Evolutionary conservation across 1,140 invertebrate genomes (phyloP), one percentile per base, ranked within the genome.

Genomic region (Drosophila nebulosa): DNA sequence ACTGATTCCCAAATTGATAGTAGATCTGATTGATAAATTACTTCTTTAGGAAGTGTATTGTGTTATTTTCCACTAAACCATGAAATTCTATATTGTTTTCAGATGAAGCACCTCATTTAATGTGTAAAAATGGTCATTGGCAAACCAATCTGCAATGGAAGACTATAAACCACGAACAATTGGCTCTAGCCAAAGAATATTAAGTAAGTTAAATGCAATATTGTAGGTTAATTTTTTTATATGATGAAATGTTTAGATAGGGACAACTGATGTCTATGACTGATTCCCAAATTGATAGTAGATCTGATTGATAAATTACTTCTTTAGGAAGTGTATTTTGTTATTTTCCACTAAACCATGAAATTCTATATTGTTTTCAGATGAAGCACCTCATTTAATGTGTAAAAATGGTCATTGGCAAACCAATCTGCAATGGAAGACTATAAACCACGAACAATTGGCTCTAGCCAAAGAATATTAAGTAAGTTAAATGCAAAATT

Each of bases 191-290:
- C n/a, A n/a, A n/a, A n/a, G n/a, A n/a, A n/a, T n/a, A n/a, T n/a
- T n/a, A n/a, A n/a, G n/a, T n/a, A n/a, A n/a, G n/a, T n/a, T n/a
- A n/a, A n/a, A n/a, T n/a, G n/a, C n/a, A n/a, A n/a, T n/a, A n/a
- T n/a, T n/a, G n/a, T n/a, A n/a, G n/a, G n/a, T n/a, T n/a, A n/a
- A n/a, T n/a, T n/a, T n/a, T 27, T 27, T 27, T 7, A 27, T 27
- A 21, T 80, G 78, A 81, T 81, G 78, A 83, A 0, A 51, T 35
- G 0, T 5, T 27, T 12, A 3, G 72, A 74, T 74, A 74, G 72
- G 72, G 72, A 74, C 72, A 58, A 27, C 70, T 74, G 72, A 74
- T 68, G 42, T 58, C 72, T 58, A 67, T 74, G 72, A 72, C 18
- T 77, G 68, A 78, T 72, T 64, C 73, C 68, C 50, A 5, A 26